Percentiles rank a stretch among this genome's conserved stretches.
Evolutionary conservation across 2,888 invertebrate species (phyloP).

Genomic region (Lasiommata megera): DNA sequence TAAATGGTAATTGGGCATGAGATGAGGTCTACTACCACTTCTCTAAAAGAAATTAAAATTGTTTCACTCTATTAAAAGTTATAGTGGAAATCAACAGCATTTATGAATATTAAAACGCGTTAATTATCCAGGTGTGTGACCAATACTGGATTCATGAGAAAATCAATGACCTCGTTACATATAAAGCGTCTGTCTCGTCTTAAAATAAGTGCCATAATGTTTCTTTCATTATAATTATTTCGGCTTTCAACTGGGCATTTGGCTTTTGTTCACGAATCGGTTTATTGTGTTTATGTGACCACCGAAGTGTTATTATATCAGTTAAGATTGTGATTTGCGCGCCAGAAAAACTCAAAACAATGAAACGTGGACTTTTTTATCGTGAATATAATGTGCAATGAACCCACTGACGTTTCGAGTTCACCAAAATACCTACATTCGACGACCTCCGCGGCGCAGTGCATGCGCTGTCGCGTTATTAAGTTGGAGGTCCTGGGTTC

Average conservation of each 20-base stretch:
- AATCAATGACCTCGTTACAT: conserved; percentile 48
- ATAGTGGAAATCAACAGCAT: not conserved
- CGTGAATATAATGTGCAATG: conserved; percentile 68
- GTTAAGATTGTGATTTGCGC: conserved; percentile 72
- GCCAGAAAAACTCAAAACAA: conserved; percentile 73
- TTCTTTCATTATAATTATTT: conserved; percentile 65
- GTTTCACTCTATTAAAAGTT: not conserved
- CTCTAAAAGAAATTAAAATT: not conserved
- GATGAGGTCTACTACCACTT: not conserved
- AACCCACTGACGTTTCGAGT: conserved; percentile 54
- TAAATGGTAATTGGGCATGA: not conserved
- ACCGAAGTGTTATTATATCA: conserved; percentile 73
- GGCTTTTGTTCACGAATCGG: conserved; percentile 68
- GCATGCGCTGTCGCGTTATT: too few relatives aligned
- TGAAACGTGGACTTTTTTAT: conserved; percentile 64
- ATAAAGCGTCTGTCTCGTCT: conserved; percentile 42
- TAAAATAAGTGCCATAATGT: conserved; percentile 51
- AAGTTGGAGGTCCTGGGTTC: too few relatives aligned
- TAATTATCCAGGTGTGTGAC: conserved; percentile 11
- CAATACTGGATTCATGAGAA: conserved; percentile 35
- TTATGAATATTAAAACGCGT: conserved; percentile 6
- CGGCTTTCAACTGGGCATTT: conserved; percentile 69
- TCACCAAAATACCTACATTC: not conserved
- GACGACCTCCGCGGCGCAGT: too few relatives aligned
- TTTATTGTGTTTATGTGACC: conserved; percentile 69